These are phyloP conservation scores for Lacerta bilineata DNA, from an alignment of 2,797 vertebrate genomes.

Conservation along the genomic window DNA sequence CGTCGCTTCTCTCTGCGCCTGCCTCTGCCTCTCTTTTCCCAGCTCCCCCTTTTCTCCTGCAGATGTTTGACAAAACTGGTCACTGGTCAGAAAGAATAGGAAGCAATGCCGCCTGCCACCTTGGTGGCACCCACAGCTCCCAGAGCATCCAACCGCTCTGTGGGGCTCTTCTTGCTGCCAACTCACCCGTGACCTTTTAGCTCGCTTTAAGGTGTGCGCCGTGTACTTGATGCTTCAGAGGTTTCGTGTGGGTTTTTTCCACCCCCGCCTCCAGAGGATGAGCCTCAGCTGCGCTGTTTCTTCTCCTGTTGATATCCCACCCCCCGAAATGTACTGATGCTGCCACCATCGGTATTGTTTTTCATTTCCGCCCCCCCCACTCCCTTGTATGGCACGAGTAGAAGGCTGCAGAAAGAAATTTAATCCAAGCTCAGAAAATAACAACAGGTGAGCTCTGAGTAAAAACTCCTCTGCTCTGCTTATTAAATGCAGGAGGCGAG, in stretches of 20 bases:
- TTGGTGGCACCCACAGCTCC: background rate
- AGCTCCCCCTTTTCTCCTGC: background rate
- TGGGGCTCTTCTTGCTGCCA: background rate
- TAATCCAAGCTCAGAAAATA: background rate
- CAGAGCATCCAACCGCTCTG: background rate
- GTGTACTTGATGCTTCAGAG: background rate
- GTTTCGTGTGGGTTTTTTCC: background rate
- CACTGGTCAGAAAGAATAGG: fast-evolving
- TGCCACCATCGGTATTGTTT: fast-evolving
- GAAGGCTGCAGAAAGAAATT: background rate
- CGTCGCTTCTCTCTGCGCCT: constrained; percentile 17
- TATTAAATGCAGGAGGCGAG: background rate
- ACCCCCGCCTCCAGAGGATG: fast-evolving
- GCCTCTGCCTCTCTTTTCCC: background rate
- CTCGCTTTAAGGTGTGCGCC: fast-evolving
- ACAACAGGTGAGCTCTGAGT: background rate
- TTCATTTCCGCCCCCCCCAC: too few relatives aligned
- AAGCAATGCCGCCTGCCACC: fast-evolving
- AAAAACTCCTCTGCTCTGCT: background rate
- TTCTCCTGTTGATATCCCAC: background rate
- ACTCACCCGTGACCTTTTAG: background rate
- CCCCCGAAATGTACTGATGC: background rate
- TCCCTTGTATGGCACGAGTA: background rate
- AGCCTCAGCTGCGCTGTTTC: background rate
- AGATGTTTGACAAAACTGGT: background rate